These are phyloP conservation scores for Amyelois transitella DNA, from an alignment of 1,140 invertebrate species.

Conservation along the genomic window DNA sequence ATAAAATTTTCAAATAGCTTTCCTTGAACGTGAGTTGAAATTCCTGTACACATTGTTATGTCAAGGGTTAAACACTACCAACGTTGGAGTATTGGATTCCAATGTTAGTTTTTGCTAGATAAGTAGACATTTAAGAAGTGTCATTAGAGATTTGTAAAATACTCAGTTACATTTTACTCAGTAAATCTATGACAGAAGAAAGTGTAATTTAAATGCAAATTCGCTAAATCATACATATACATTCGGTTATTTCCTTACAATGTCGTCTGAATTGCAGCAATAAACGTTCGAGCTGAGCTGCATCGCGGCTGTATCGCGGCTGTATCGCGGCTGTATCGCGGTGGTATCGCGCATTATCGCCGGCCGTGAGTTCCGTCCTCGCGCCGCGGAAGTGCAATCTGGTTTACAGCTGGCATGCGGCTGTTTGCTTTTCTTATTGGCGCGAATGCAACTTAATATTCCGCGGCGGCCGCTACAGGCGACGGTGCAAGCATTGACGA, in stretches of 20 bases:
- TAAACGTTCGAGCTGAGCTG: neutral
- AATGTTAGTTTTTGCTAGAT: too few relatives aligned
- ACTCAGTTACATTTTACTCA: too few relatives aligned
- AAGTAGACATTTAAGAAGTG: too few relatives aligned
- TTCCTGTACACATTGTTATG: too few relatives aligned
- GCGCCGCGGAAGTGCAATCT: neutral
- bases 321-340: neutral
- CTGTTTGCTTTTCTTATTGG: neutral
- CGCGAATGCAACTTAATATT: neutral
- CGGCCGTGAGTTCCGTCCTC: neutral
- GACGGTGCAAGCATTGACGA: neutral
- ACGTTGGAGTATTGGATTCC: too few relatives aligned
- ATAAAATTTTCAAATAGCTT: too few relatives aligned
- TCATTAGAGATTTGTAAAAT: too few relatives aligned
- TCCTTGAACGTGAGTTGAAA: too few relatives aligned
- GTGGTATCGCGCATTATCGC: neutral
- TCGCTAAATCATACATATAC: neutral
- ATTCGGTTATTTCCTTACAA: neutral
- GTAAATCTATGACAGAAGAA: too few relatives aligned
- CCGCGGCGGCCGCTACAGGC: neutral
- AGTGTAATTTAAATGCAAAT: neutral
- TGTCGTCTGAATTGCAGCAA: neutral
- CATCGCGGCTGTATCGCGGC: neutral
- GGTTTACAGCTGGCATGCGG: neutral
- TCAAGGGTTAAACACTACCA: too few relatives aligned